Conservation (phyloP, 2,888 invertebrate genomes). For the Drosophila macrothrix region DNA sequence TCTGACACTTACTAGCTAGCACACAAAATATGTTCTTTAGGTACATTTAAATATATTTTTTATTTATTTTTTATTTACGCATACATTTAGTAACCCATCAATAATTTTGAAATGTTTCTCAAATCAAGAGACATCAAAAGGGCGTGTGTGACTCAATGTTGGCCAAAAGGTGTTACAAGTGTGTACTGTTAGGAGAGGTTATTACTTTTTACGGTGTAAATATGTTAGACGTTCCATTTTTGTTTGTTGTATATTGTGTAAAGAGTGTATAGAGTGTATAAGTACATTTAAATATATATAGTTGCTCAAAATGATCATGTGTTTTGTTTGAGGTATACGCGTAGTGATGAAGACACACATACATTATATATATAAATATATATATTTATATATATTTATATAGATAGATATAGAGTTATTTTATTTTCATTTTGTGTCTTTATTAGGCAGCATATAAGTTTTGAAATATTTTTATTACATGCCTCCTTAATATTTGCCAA, state of each 20-base stretch:
- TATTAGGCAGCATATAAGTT: constrained; percentile 69
- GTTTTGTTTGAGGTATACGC: constrained; percentile 86
- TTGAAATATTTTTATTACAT: constrained; percentile 55
- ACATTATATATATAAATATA: constrained; percentile 76
- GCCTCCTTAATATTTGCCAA: constrained; percentile 33
- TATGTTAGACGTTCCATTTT: constrained; percentile 57
- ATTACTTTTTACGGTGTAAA: constrained; percentile 58
- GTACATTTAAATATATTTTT: constrained; percentile 83
- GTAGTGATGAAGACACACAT: constrained; percentile 86
- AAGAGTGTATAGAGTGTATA: constrained; percentile 69
- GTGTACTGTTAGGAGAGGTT: constrained; percentile 40
- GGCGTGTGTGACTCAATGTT: constrained; percentile 40
- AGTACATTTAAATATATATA: constrained; percentile 65
- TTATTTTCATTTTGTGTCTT: constrained; percentile 33
- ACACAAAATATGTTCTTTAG: constrained; percentile 83
- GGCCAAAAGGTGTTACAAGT: constrained; percentile 43
- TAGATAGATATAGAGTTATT: constrained; percentile 59
- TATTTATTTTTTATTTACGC: constrained; percentile 65
- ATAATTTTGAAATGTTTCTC: constrained; percentile 54
- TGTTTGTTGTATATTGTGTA: constrained; percentile 48
- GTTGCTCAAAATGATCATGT: constrained; percentile 75
- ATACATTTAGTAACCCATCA: constrained; percentile 67
- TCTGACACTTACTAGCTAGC: constrained; percentile 84
- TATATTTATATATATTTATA: constrained; percentile 72
- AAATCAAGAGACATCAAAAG: constrained; percentile 57